A percentile compares a stretch with the other conserved stretches of the same genome.
These are phyloP conservation scores for Ypsolopha sequella DNA, from an alignment of 2,888 invertebrate genomes.

Conservation along the genomic window DNA sequence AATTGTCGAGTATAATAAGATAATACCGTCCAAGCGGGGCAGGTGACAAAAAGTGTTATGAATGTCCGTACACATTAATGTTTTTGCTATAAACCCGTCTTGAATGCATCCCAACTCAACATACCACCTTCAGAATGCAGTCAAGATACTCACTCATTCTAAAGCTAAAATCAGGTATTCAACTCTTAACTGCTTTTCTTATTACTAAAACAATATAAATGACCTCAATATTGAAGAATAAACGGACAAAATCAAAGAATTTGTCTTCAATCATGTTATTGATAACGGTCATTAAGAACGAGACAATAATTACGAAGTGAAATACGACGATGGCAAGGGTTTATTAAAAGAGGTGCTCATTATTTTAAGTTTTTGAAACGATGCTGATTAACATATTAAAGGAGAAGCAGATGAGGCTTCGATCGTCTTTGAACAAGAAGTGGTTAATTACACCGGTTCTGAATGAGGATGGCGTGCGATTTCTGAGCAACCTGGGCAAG, in stretches of 20 bases:
- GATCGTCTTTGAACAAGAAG: conserved; percentile 10
- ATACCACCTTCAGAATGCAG: conserved; percentile 22
- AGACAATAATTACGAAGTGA: conserved; percentile 11
- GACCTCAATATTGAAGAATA: conserved; percentile 5
- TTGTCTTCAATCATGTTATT: conserved; percentile 15
- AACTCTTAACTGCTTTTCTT: background rate
- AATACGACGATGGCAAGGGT: conserved; percentile 9
- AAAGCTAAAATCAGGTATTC: background rate
- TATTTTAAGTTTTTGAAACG: conserved; percentile 11
- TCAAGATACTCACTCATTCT: background rate
- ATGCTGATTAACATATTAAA: conserved; percentile 19
- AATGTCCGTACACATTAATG: conserved; percentile 38
- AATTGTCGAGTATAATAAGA: background rate
- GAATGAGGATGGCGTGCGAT: conserved; percentile 3
- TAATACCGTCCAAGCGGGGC: conserved; percentile 15
- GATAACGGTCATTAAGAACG: conserved; percentile 15
- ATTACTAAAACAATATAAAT: background rate
- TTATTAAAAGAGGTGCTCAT: conserved; percentile 15
- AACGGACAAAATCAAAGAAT: conserved; percentile 10
- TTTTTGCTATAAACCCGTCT: conserved; percentile 52
- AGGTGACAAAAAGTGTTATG: conserved; percentile 59
- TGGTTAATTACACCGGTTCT: conserved; percentile 18
- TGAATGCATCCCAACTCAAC: conserved; percentile 23
- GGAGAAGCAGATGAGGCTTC: conserved; percentile 7
- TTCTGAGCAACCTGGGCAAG: conserved; percentile 5